Percentiles rank a stretch among this genome's conserved stretches.
phyloP scores from a whole-genome alignment of 2,113 vertebrate species.

The Raja brachyura region DNA sequence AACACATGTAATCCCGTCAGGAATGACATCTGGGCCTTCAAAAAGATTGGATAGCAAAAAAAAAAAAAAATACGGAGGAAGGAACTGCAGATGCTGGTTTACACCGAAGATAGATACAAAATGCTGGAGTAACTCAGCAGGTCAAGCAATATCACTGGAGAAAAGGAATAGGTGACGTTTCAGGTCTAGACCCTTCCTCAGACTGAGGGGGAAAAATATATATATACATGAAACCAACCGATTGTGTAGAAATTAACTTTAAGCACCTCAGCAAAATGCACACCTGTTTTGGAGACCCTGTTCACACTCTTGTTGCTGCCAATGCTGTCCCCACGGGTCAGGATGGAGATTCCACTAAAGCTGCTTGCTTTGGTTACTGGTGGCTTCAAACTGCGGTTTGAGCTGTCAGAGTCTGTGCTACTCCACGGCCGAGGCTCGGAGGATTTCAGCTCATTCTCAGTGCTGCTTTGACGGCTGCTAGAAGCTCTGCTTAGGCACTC shows the following conservation, averaged over 20 bases:
- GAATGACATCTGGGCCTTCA: background rate
- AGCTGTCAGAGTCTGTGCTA: constrained; percentile 94
- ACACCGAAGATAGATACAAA: too few species aligned
- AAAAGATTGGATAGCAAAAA: background rate
- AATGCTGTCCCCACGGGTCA: constrained; percentile 88
- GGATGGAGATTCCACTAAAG: constrained; percentile 98
- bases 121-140: too few species aligned
- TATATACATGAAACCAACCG: background rate
- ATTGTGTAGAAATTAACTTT: background rate
- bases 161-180: too few species aligned
- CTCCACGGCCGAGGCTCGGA: constrained; percentile 96
- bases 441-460: constrained; percentile 88
- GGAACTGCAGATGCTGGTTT: too few species aligned
- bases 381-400: constrained; percentile 76
- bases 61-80: background rate
- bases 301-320: constrained; percentile 76
- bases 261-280: constrained; percentile 13
- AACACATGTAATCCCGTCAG: background rate
- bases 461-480: constrained; percentile 96
- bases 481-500: constrained; percentile 80
- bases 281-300: constrained; percentile 79
- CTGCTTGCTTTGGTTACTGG: constrained; percentile 98
- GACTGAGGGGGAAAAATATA: background rate
- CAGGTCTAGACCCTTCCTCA: too few species aligned
- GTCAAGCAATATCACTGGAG: too few species aligned